These are phyloP conservation scores for Meteorus colon DNA, from an alignment of 2,888 invertebrate genomes.

Conservation along the genomic window DNA sequence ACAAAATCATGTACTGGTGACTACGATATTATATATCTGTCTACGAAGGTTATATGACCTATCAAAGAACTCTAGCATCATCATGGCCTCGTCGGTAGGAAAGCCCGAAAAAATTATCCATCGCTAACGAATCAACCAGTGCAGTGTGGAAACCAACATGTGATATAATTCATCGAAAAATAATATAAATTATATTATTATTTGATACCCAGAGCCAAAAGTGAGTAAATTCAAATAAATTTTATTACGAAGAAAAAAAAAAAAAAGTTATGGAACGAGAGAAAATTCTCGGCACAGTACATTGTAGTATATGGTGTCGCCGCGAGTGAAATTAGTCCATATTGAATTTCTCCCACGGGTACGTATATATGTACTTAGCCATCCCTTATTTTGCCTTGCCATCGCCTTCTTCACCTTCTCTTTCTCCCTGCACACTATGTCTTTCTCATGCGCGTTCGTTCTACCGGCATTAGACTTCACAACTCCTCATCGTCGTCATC, in stretches of 20 bases:
- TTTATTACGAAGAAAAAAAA: constrained; percentile 38
- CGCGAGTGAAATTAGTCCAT: constrained; percentile 71
- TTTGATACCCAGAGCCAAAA: constrained; percentile 17
- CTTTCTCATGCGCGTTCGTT: constrained; percentile 31
- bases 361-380: constrained; percentile 46
- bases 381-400: constrained; percentile 29
- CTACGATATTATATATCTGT: too few species aligned
- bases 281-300: constrained; percentile 47
- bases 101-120: not conserved
- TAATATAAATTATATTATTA: constrained; percentile 1
- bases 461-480: constrained; percentile 57
- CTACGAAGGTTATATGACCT: too few species aligned
- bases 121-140: not conserved
- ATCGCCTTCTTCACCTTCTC: constrained; percentile 15
- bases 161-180: not conserved
- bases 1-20: too few species aligned
- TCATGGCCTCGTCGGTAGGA: too few species aligned
- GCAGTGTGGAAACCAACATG: not conserved
- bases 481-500: constrained; percentile 54
- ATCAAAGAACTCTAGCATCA: too few species aligned
- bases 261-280: constrained; percentile 41
- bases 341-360: constrained; percentile 72
- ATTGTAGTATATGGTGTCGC: constrained; percentile 59
- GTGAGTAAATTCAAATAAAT: constrained; percentile 48
- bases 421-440: constrained; percentile 11